Base-by-base conservation (phyloP, 2,888 invertebrate genomes). In the Augochlorella aurata region DNA sequence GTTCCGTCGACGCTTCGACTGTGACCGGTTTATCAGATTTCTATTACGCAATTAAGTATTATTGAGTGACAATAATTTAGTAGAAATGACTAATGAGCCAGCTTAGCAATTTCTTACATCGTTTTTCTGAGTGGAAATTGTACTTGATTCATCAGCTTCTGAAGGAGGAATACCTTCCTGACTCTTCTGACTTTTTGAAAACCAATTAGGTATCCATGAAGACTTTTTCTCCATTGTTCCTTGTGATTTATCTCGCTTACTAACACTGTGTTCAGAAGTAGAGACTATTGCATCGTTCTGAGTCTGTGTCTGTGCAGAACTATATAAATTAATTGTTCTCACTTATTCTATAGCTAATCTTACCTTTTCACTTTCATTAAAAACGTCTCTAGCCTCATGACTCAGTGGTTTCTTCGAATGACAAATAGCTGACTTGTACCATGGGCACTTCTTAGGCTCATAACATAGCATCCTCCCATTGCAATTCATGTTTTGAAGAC, bases 141-240 rank as follows among this genome's bases (percentile, higher is more conserved):
- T 38, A 2, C 4, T 14, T 18, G 66, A 8, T 70, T 54, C 50
- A 38, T 50, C 54, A 44, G 12, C 52, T 54, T 47, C 71, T 0
- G 24, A 3, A 45, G 50, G 1, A 21, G 16, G 3, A 18, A 8
- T 0, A 1, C 12, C 21, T 1, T 49, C 14, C 5, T 18, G 9
- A 10, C 16, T 18, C 12, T 73, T 67, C 10, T 75, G 21, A 5
- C 50, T 68, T 10, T 50, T 66, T 4, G 61, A 66, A 74, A 68
- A 84, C 83, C 83, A 84, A 47, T 73, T 84, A 0, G 80, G 47
- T 18, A 84, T 77, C 84, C 84, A 84, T 7, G 80, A 84, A 10
- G 69, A 72, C 47, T 50, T 84, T 18, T 63, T 80, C 14, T 47
- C 71, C 5, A 50, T 12, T 8, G 68, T 44, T 21, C 29, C 80